phyloP scores from a whole-genome alignment of 2,113 vertebrate species.

The Saguinus midas region DNA sequence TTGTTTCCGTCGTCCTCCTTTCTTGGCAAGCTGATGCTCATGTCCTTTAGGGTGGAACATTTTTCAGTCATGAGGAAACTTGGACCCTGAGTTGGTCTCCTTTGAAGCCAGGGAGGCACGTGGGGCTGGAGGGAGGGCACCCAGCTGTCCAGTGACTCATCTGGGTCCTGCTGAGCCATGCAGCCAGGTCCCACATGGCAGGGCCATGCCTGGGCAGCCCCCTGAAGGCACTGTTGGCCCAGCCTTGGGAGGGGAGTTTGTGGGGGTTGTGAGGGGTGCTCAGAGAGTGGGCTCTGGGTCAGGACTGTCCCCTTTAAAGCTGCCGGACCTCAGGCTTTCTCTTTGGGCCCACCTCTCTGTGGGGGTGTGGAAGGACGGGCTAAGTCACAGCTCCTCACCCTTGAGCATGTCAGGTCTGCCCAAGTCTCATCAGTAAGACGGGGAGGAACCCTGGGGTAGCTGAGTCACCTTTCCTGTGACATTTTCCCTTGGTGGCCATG shows the following conservation, averaged over 20 bases:
- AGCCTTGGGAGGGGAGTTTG: not conserved
- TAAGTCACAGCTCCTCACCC: rapidly evolving
- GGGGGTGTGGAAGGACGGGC: not conserved
- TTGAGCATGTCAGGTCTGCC: rapidly evolving
- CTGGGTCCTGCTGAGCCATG: rapidly evolving
- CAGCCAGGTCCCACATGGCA: not conserved
- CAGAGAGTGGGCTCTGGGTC: not conserved
- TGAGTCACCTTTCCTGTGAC: not conserved
- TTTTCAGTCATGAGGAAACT: slow-evolving; percentile 59
- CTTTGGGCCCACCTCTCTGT: not conserved
- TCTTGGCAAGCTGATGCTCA: not conserved
- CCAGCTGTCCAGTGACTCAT: not conserved
- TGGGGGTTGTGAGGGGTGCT: rapidly evolving
- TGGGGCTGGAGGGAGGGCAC: not conserved
- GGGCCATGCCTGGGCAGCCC: not conserved
- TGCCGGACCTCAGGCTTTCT: not conserved
- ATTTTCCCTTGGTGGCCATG: not conserved
- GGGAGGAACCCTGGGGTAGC: not conserved
- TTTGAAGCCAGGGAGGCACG: not conserved
- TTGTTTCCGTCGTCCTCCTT: not conserved
- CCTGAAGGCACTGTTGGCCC: rapidly evolving
- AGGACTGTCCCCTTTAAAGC: not conserved
- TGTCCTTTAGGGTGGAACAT: not conserved
- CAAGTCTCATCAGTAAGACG: not conserved
- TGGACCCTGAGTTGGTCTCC: not conserved